Evolutionary conservation across 2,888 invertebrate genomes (phyloP).

Genomic region (Philereme transversata): DNA sequence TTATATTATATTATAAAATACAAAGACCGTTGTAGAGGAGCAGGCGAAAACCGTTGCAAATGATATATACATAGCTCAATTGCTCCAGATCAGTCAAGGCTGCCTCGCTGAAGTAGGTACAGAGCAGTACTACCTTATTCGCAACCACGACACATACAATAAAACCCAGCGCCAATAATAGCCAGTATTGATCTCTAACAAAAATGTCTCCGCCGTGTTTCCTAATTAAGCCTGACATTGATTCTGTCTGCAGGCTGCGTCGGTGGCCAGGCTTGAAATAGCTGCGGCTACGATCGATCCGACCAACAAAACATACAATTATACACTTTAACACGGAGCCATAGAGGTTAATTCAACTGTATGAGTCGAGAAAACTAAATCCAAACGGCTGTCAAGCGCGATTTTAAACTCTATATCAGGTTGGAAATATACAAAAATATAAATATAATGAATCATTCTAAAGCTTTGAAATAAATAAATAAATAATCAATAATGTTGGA

Average conservation of each 20-base stretch:
- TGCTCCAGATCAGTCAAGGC: no score
- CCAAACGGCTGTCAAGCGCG: neutral
- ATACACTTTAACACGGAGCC: slow-evolving; percentile 22
- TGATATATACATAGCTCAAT: no score
- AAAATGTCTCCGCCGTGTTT: slow-evolving; percentile 63
- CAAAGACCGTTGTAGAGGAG: no score
- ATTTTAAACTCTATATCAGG: slow-evolving; percentile 16
- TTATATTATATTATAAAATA: no score
- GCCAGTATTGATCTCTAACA: slow-evolving; percentile 56
- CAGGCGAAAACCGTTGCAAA: no score
- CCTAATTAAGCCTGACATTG: slow-evolving; percentile 75
- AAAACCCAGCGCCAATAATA: slow-evolving; percentile 31
- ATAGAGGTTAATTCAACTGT: slow-evolving; percentile 19
- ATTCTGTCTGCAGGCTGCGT: slow-evolving; percentile 64
- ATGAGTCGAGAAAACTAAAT: neutral
- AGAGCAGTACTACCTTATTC: no score
- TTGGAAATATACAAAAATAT: slow-evolving; percentile 1
- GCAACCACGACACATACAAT: neutral
- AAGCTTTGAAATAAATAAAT: no score
- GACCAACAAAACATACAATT: slow-evolving; percentile 21
- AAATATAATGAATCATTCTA: no score
- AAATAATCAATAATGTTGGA: neutral
- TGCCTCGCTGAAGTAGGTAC: no score
- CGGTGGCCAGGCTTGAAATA: slow-evolving; percentile 61
- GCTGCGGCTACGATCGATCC: slow-evolving; percentile 55